A percentile compares a stretch with the other conserved stretches of the same genome.
These are phyloP conservation scores for Priocnemis perturbator DNA, from an alignment of 2,888 invertebrate genomes.

Conservation along the genomic window DNA sequence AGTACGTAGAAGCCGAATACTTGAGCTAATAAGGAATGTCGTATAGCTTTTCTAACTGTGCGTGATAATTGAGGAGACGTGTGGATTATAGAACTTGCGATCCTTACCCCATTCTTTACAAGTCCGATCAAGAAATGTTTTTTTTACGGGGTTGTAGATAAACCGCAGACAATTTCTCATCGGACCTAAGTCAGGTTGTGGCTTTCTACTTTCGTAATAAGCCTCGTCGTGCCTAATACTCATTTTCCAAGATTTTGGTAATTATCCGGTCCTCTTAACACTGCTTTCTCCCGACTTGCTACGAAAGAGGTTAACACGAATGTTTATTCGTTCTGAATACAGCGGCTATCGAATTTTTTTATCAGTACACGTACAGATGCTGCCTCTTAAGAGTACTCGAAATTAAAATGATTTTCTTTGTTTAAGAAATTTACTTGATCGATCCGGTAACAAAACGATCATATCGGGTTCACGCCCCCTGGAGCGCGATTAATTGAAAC, in stretches of 20 bases:
- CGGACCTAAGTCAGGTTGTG: conserved; percentile 61
- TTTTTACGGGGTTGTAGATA: conserved; percentile 64
- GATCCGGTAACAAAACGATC: no score
- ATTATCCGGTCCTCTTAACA: no score
- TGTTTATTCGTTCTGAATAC: no score
- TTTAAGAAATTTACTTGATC: no score
- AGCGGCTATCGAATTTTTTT: no score
- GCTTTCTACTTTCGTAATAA: conserved; percentile 66
- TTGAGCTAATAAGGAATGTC: conserved; percentile 46
- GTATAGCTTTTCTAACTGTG: neutral
- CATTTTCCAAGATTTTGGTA: conserved; percentile 32
- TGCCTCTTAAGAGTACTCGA: no score
- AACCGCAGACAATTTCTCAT: conserved; percentile 61
- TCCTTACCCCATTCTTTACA: conserved; percentile 66
- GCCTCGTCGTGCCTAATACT: conserved; percentile 64
- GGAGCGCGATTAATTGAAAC: no score
- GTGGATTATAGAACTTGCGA: neutral
- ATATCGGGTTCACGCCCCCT: no score
- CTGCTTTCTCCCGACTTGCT: no score
- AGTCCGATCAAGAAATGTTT: conserved; percentile 63
- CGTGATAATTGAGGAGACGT: neutral
- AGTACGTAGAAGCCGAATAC: conserved; percentile 64
- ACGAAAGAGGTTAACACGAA: no score
- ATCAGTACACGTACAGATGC: no score
- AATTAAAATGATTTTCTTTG: no score